Evolutionary conservation across 1,140 invertebrate species (phyloP), one percentile per base, ranked within the genome.

Genomic region (Lanistes nyassanus): DNA sequence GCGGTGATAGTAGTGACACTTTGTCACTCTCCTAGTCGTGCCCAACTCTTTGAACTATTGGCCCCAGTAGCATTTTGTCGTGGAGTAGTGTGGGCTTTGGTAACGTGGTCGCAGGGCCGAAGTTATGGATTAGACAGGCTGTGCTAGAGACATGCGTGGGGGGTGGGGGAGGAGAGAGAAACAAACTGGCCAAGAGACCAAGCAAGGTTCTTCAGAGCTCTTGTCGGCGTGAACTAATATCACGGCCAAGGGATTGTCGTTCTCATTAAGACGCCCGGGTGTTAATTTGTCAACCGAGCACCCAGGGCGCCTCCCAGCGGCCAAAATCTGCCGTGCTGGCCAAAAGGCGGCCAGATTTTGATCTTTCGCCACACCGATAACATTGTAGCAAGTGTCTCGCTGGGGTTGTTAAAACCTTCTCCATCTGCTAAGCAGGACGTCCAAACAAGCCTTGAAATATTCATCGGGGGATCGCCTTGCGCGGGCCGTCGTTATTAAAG

Each of bases 401-500:
- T 26, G 70, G 70, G 70, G 55, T 55, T 56, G 70, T 72, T 72
- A 72, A 16, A 53, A 37, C 70, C 51, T 37, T 58, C 70, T 72
- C 70, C 70, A 72, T 72, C 70, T 72, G 70, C 70, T 72, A 56
- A n/a, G 31, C 51, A 34, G 60, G 56, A 60, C 31, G 31, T 29
- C 51, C 70, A 72, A 72, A 72, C 70, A 72, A 72, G 70, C 29
- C 53, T 31, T 62, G 70, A 72, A 72, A 72, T 72, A 55, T 72
- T 72, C 70, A 42, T 39, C 37, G 56, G 70, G 70, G 70, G 60
- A 47, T 47, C 42, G 21, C 70, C 6, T 2, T 9, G 56, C 51
- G 36, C 23, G n/a, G 23, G 56, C 56, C 29, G 70, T 42, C 70
- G 31, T 72, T 72, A 72, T 72, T 62, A 72, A 58, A 42, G 36